These are phyloP conservation scores for Drosophila kambysellisi DNA, from an alignment of 2,888 invertebrate genomes.

Conservation along the genomic window DNA sequence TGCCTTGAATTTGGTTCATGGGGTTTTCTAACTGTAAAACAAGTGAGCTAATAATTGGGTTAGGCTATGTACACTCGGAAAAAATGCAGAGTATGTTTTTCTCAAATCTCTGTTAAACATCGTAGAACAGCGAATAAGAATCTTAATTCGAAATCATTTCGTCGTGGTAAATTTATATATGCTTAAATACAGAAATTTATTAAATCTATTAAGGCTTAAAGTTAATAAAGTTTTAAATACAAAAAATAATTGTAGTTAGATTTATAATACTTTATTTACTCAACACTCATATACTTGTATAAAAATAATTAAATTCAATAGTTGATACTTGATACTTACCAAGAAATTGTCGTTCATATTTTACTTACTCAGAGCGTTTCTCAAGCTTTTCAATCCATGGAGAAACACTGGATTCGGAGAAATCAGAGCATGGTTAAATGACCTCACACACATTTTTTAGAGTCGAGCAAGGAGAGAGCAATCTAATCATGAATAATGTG, in stretches of 20 bases:
- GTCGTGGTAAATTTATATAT: background rate
- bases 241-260: background rate
- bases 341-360: background rate
- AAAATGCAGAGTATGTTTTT: background rate
- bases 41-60: constrained; percentile 19
- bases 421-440: constrained; percentile 13
- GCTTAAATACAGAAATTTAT: background rate
- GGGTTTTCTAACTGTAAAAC: background rate
- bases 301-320: background rate
- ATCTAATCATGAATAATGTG: constrained; percentile 77
- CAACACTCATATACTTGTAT: background rate
- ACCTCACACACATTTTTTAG: constrained; percentile 27
- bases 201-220: background rate
- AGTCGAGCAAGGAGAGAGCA: constrained; percentile 37
- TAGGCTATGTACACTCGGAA: background rate
- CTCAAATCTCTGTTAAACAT: background rate
- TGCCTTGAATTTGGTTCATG: constrained; percentile 19
- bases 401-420: background rate
- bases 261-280: too few species aligned
- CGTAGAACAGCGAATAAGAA: background rate
- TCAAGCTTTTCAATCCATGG: background rate
- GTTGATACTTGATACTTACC: background rate
- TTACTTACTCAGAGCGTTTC: background rate
- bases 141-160: background rate
- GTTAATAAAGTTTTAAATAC: background rate